Percentiles rank a stretch among this genome's conserved stretches.
Evolutionary conservation across 1,140 invertebrate genomes (phyloP).

Genomic region (Eurytemora carolleeae): DNA sequence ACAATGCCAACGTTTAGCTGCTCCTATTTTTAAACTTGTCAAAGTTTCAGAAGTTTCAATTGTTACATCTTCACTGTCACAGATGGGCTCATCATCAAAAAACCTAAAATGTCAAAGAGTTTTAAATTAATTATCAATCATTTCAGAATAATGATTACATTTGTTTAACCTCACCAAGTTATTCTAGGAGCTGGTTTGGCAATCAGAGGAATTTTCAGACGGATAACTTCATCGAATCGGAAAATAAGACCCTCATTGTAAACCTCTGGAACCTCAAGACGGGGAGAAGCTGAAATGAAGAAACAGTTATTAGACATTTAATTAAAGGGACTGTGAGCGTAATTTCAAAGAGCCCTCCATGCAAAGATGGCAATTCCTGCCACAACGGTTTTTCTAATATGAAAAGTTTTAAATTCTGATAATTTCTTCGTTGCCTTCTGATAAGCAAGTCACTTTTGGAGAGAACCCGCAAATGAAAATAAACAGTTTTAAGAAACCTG

Average conservation of each 20-base stretch:
- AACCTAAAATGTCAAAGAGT: constrained; percentile 7
- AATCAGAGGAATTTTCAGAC: constrained; percentile 9
- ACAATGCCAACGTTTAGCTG: constrained; percentile 15
- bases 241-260: constrained; percentile 14
- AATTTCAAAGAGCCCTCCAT: no score
- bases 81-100: constrained; percentile 13
- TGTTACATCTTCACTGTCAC: not conserved
- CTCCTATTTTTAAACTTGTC: constrained; percentile 8
- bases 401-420: no score
- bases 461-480: no score
- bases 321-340: no score
- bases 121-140: constrained; percentile 1
- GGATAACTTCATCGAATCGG: constrained; percentile 13
- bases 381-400: no score
- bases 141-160: not conserved
- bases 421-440: no score
- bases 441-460: no score
- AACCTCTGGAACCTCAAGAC: constrained; percentile 12
- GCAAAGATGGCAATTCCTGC: no score
- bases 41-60: constrained; percentile 7
- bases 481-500: no score
- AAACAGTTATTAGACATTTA: no score
- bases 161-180: not conserved
- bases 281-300: constrained; percentile 12
- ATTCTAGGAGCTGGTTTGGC: constrained; percentile 13